Evolutionary conservation across 2,888 invertebrate species (phyloP).

Genomic region (Seira musarum): DNA sequence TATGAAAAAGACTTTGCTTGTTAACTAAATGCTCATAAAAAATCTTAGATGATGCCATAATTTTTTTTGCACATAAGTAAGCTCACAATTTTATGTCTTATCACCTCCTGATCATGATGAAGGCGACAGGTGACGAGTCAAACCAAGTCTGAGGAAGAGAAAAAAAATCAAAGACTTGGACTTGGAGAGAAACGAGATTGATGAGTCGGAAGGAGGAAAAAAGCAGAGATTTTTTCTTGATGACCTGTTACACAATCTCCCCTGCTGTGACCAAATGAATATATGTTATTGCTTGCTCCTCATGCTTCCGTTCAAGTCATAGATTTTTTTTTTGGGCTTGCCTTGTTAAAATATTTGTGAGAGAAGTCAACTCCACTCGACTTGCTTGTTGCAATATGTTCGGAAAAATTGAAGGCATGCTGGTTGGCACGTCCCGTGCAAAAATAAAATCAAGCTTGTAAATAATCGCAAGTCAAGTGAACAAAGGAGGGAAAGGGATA

Average conservation of each 20-base stretch:
- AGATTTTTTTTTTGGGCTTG: too few species aligned
- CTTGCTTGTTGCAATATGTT: too few species aligned
- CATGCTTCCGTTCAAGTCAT: neutral
- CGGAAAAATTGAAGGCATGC: neutral
- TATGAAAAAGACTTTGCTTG: neutral
- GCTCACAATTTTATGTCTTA: neutral
- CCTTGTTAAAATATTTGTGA: neutral
- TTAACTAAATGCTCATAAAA: neutral
- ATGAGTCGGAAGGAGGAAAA: constrained; percentile 33
- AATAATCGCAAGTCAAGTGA: neutral
- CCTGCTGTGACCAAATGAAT: constrained; percentile 48
- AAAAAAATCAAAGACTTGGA: too few species aligned
- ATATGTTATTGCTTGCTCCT: constrained; percentile 40
- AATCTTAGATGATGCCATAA: neutral
- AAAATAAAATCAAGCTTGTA: neutral
- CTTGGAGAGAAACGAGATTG: constrained; percentile 9
- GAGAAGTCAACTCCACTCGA: too few species aligned
- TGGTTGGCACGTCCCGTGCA: neutral
- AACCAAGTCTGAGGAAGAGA: neutral
- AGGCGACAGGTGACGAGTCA: neutral
- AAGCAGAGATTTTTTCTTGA: constrained; percentile 25
- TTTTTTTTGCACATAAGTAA: neutral
- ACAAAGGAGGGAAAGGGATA: too few species aligned
- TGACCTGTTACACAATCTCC: constrained; percentile 39
- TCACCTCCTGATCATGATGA: neutral